Evolutionary conservation across 2,113 vertebrate species (phyloP).

Genomic region (Gymnogyps californianus): DNA sequence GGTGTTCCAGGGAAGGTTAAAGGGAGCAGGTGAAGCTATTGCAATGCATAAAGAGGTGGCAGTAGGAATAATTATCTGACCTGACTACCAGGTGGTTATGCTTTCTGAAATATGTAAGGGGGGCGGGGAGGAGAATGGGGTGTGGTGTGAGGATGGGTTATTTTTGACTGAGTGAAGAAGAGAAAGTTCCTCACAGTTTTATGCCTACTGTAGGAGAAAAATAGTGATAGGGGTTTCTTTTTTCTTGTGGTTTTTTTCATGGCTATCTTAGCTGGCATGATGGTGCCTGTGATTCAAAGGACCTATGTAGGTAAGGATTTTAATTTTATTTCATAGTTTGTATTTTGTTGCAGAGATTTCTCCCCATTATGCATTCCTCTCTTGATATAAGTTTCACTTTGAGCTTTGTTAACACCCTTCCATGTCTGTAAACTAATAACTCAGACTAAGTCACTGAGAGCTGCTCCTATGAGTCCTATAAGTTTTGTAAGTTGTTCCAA

Average conservation of each 20-base stretch:
- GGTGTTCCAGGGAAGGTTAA: background rate
- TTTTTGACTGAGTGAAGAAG: background rate
- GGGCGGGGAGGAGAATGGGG: background rate
- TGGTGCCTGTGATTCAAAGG: background rate
- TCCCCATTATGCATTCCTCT: rapidly evolving
- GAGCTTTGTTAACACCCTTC: background rate
- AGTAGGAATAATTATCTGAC: background rate
- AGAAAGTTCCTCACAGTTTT: background rate
- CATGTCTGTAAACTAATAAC: background rate
- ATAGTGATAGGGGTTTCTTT: rapidly evolving
- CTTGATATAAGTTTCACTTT: background rate
- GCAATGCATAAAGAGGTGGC: background rate
- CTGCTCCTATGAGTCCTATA: background rate
- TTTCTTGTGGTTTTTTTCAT: background rate
- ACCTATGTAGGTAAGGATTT: background rate
- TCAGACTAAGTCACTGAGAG: rapidly evolving
- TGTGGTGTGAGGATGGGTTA: background rate
- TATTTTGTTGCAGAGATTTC: background rate
- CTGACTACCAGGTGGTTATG: background rate
- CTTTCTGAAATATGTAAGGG: background rate
- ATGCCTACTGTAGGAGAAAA: background rate
- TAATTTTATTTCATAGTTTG: background rate
- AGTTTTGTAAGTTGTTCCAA: background rate
- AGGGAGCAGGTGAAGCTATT: background rate
- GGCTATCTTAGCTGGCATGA: background rate